Evolutionary conservation across 2,797 vertebrate species (phyloP), one percentile per base, ranked within the genome.

Genomic region (Orestias chungarensis): DNA sequence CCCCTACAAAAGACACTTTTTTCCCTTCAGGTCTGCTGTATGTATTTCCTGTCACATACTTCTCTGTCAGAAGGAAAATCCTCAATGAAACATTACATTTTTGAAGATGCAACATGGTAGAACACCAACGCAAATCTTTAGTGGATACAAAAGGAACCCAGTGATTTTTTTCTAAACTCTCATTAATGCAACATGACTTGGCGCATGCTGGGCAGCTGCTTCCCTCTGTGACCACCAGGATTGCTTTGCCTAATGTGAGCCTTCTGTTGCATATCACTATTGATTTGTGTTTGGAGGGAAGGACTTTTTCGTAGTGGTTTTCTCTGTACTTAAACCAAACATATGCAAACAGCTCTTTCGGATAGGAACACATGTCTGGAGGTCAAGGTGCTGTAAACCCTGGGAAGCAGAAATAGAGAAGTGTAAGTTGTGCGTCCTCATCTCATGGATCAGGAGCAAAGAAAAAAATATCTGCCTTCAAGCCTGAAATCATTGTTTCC

Each of bases 361-460:
- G 85, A 88, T 64, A 47, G 55, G 54, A 82, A 76, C 82, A 83
- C 81, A 86, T 87, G 86, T 72, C 75, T 86, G 76, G 55, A 79
- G 78, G 82, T 82, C 91, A 59, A 88, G 83, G 82, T 88, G 77
- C 75, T 79, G 76, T 82, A 82, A 86, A 85, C 64, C 64, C 74
- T 69, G 78, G 64, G 72, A 82, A 86, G 79, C 76, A 75, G 68
- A 75, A 29, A 79, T 59, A 84, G 64, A 75, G 44, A 62, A 72
- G 61, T 31, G 70, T 75, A 83, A 79, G 79, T 83, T 84, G 74
- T 75, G 66, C 82, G 86, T 86, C 87, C 75, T 89, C 76, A 85
- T 5, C 29, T 80, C 85, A 86, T 73, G 75, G 83, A 85, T 85
- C 81, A 74, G 33, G 66, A 70, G 69, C 73, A 77, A 68, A 81